Evolutionary conservation across 2,888 invertebrate species (phyloP).

Genomic region (Tiliacea aurago): DNA sequence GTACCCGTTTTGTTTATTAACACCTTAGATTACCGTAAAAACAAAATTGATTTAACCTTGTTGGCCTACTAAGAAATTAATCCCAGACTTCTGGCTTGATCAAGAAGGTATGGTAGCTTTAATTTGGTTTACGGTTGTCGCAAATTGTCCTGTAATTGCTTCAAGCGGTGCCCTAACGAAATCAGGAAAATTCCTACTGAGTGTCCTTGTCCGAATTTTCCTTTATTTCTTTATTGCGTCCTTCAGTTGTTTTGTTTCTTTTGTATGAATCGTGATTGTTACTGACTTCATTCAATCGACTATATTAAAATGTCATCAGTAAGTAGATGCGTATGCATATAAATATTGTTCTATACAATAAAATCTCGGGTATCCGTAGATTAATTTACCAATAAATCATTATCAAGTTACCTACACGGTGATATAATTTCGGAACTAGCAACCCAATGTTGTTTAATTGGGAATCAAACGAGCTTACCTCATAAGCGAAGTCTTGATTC

Average conservation of each 20-base stretch:
- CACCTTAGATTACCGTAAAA: neutral
- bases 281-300: neutral
- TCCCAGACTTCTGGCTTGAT: constrained; percentile 46
- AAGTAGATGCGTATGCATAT: neutral
- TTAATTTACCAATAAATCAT: neutral
- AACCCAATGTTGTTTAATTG: too few relatives aligned
- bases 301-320: neutral
- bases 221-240: constrained; percentile 18
- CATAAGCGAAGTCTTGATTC: too few relatives aligned
- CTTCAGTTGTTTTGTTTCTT: neutral
- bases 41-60: constrained; percentile 34
- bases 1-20: neutral
- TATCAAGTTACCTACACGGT: neutral
- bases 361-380: neutral
- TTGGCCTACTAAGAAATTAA: constrained; percentile 50
- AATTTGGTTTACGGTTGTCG: constrained; percentile 68
- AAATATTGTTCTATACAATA: neutral
- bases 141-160: constrained; percentile 70
- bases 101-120: constrained; percentile 49
- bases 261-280: neutral
- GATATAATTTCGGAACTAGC: neutral
- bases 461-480: too few relatives aligned
- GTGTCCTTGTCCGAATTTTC: constrained; percentile 36
- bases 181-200: constrained; percentile 59
- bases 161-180: constrained; percentile 52